Conservation (phyloP, 2,113 vertebrate genomes). For the Nycticebus coucang region DNA sequence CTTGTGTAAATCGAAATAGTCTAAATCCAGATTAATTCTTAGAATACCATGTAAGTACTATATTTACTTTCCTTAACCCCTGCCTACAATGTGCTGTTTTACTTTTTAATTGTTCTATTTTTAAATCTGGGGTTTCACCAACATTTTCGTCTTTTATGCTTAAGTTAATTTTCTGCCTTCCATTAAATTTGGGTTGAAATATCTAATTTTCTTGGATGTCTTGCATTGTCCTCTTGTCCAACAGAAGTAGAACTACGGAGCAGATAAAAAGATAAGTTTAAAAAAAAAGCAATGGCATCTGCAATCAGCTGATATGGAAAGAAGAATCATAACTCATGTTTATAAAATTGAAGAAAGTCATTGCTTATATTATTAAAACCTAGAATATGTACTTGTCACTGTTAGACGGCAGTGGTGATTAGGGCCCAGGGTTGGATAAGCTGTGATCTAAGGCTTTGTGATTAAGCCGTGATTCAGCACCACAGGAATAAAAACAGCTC, state of each 20-base stretch:
- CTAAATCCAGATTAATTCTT: conserved; percentile 31
- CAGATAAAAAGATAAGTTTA: not conserved
- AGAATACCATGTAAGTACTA: not conserved
- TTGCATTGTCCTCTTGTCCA: conserved; percentile 31
- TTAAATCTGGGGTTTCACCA: not conserved
- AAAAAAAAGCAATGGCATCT: conserved; percentile 59
- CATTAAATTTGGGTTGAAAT: conserved; percentile 68
- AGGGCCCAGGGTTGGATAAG: not conserved
- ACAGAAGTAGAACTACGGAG: not conserved
- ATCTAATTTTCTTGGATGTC: conserved; percentile 44
- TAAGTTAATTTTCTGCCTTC: conserved; percentile 55
- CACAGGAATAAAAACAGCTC: conserved; percentile 81
- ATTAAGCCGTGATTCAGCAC: conserved; percentile 82
- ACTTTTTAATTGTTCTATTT: conserved; percentile 27
- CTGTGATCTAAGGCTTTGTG: conserved; percentile 25
- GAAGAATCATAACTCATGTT: conserved; percentile 22
- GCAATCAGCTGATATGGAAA: conserved; percentile 54
- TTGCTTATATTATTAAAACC: conserved; percentile 27
- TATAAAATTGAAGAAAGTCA: conserved; percentile 56
- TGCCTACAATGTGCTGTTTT: not conserved
- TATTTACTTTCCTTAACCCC: conserved; percentile 9
- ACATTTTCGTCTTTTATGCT: conserved; percentile 30
- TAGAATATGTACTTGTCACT: not conserved
- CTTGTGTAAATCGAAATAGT: conserved; percentile 41
- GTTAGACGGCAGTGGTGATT: not conserved